These are phyloP conservation scores for Notamacropus eugenii DNA, from an alignment of 2,797 vertebrate genomes.

Conservation along the genomic window DNA sequence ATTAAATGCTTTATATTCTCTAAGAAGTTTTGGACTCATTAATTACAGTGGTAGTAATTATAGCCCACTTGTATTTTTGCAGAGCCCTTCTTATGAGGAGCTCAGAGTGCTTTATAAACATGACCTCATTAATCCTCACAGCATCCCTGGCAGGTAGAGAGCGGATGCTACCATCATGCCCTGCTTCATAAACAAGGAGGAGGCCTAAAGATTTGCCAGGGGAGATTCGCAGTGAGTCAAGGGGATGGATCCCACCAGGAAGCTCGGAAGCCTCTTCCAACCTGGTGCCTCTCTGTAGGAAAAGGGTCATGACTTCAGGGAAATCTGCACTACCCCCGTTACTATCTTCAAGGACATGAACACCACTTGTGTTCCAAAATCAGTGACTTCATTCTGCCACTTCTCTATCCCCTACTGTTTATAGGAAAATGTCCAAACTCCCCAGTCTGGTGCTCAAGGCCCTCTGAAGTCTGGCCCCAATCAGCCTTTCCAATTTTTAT, in stretches of 20 bases:
- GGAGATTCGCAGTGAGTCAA: not conserved
- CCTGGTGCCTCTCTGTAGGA: not conserved
- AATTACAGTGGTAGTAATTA: constrained; percentile 73
- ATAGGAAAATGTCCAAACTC: not conserved
- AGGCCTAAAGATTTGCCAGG: not conserved
- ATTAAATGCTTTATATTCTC: constrained; percentile 65
- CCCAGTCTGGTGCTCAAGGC: not conserved
- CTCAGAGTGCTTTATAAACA: constrained; percentile 73
- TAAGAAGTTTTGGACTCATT: constrained; percentile 75
- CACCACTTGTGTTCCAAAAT: not conserved
- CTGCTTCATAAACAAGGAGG: not conserved
- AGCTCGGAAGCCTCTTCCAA: not conserved
- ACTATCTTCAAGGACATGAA: not conserved
- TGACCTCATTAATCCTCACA: constrained; percentile 60
- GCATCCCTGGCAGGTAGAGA: constrained; percentile 67
- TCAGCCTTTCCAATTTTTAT: not conserved
- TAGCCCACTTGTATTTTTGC: constrained; percentile 70
- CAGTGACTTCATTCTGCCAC: not conserved
- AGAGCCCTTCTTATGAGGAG: constrained; percentile 69
- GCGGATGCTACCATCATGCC: constrained; percentile 37
- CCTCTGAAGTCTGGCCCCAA: not conserved
- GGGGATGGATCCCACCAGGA: not conserved
- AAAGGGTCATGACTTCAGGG: not conserved
- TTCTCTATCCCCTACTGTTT: not conserved
- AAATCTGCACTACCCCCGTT: not conserved